Evolutionary conservation across 2,113 vertebrate genomes (phyloP), one percentile per base, ranked within the genome.

Genomic region (Microcebus ravelobensis): DNA sequence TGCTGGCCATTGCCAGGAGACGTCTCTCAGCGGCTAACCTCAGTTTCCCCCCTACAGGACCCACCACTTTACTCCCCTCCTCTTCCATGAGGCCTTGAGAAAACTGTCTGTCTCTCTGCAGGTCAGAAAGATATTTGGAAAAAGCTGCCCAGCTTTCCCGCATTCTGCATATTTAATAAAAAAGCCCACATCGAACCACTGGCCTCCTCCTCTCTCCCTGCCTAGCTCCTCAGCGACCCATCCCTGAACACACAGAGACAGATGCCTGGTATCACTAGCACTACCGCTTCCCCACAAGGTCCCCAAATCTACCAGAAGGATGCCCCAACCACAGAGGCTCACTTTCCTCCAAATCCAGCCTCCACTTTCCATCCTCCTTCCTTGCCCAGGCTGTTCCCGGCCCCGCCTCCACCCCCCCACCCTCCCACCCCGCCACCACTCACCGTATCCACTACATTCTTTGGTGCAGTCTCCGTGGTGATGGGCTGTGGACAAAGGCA

Each of bases 391-490:
- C 45, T 12, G 31, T 34, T 20, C 25, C 29, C 34, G 13, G 5
- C 57, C 48, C 61, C 0, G 0, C 21, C 85, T 2, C 0, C 42
- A 63, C 5, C 3, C 0, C 42, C 70, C 5, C 39, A 1, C 57
- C 48, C 61, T 0, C 0, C 21, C 85, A 2, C 0, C 42, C 70
- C 5, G 3, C 36, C 4, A 21, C 42, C 93, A 98, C 98, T 98
- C 84, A 98, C 98, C 87, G 31, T 55, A 42, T 96, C 91, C 61
- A 95, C 95, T 98, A 98, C 98, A 97, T 98, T 95, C 96, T 97
- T 97, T 0, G 36, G 93, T 1, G 76, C 8, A 1, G 29, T 95
- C 74, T 98, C 97, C 0, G 93, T 13, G 74, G 93, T 45, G 92
- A 98, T 45, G 50, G 98, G 97, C 98, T 98, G 90, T 23, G 76